Evolutionary conservation across 2,888 invertebrate genomes (phyloP).

Genomic region (Kryphioiulus occultus): DNA sequence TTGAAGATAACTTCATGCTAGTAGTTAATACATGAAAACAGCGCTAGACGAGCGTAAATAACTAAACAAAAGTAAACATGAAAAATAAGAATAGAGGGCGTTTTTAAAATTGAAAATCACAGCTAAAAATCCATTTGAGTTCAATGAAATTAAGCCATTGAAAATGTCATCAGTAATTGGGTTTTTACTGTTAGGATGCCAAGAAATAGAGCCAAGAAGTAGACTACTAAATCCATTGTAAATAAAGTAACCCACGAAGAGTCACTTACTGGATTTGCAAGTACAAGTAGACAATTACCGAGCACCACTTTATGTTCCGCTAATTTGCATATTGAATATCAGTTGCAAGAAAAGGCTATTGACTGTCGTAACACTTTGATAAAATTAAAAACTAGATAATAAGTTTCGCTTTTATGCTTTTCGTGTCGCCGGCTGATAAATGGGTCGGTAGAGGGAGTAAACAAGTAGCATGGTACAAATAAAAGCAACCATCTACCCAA

Average conservation of each 20-base stretch:
- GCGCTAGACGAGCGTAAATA: neutral
- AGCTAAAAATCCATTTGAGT: neutral
- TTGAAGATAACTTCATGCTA: neutral
- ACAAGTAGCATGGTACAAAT: neutral
- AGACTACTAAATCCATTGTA: neutral
- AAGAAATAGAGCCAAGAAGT: neutral
- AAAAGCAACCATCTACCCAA: neutral
- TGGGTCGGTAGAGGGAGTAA: neutral
- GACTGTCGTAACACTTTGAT: neutral
- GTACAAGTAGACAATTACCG: neutral
- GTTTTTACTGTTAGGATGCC: neutral
- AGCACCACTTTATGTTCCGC: neutral
- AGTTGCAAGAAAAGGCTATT: neutral
- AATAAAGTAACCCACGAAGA: neutral
- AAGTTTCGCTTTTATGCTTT: neutral
- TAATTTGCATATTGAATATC: neutral
- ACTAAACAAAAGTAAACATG: neutral
- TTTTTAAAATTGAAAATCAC: neutral
- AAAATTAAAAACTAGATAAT: neutral
- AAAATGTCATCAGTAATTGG: neutral
- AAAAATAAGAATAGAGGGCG: neutral
- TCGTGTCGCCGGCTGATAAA: neutral
- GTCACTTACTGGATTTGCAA: neutral
- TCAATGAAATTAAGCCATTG: neutral
- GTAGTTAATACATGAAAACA: neutral